phyloP scores from a whole-genome alignment of 2,888 invertebrate species.

The Rhagium mordax region DNA sequence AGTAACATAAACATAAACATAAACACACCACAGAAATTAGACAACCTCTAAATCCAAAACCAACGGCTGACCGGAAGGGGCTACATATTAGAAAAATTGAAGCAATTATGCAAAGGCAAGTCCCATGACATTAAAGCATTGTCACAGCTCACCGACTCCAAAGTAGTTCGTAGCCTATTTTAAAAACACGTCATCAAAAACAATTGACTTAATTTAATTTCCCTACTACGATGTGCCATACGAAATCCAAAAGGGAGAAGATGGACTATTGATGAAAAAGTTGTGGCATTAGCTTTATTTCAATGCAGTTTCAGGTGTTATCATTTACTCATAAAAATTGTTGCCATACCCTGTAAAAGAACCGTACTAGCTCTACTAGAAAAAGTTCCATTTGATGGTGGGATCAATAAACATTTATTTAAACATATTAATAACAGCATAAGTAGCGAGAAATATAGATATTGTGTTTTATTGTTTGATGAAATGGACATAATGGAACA shows the following conservation, averaged over 20 bases:
- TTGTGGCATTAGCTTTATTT: slow-evolving; percentile 24
- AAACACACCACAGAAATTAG: no score
- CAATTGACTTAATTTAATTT: slow-evolving; percentile 38
- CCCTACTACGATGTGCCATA: slow-evolving; percentile 30
- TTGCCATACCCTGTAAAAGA: slow-evolving; percentile 43
- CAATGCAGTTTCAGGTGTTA: slow-evolving; percentile 33
- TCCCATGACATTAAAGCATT: slow-evolving; percentile 34
- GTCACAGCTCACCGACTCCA: slow-evolving; percentile 32
- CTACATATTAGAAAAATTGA: slow-evolving; percentile 41
- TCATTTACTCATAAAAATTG: slow-evolving; percentile 35
- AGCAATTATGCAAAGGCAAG: slow-evolving; percentile 31
- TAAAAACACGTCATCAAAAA: slow-evolving; percentile 25
- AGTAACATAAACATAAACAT: no score
- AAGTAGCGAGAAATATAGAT: slow-evolving; percentile 27
- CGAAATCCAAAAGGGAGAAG: slow-evolving; percentile 35
- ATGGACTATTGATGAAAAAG: slow-evolving; percentile 47
- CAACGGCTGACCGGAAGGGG: no score
- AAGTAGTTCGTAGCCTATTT: slow-evolving; percentile 27
- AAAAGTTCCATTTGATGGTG: slow-evolving; percentile 42
- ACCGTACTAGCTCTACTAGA: slow-evolving; percentile 37
- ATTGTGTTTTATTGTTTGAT: slow-evolving; percentile 29
- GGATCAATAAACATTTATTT: slow-evolving; percentile 44
- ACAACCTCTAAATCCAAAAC: no score
- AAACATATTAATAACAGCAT: slow-evolving; percentile 38
- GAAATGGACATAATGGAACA: background rate